Evolutionary conservation across 2,113 vertebrate genomes (phyloP).

Genomic region (Hypanus sabinus): DNA sequence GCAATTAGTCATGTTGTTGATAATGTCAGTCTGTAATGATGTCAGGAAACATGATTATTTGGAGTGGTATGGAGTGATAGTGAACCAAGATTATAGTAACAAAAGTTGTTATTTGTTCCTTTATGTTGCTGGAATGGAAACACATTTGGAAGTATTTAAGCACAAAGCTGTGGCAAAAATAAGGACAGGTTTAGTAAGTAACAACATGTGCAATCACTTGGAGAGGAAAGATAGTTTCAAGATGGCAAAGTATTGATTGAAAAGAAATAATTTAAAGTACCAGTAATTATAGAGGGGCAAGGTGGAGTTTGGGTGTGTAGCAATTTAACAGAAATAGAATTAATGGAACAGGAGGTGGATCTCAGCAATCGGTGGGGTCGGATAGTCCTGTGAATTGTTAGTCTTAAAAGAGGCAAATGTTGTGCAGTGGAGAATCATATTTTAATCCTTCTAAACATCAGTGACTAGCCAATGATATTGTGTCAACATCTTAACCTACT

Average conservation of each 20-base stretch:
- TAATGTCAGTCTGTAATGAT: not conserved
- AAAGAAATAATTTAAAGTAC: not conserved
- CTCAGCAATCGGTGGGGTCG: not conserved
- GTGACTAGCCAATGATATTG: not conserved
- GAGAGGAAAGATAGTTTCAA: not conserved
- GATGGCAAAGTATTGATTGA: not conserved
- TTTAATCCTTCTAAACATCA: not conserved
- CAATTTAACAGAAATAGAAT: not conserved
- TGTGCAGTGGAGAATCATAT: not conserved
- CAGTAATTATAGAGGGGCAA: no score
- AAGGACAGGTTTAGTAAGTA: not conserved
- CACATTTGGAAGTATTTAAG: not conserved
- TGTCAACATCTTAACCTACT: no score
- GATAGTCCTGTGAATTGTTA: not conserved
- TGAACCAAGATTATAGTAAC: not conserved
- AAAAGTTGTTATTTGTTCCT: not conserved
- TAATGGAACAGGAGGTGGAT: not conserved
- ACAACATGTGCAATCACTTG: not conserved
- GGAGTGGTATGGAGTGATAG: not conserved
- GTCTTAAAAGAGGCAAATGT: not conserved
- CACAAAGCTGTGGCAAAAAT: not conserved
- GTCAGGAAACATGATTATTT: not conserved
- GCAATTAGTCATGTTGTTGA: not conserved
- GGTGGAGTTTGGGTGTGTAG: not conserved
- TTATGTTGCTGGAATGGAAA: not conserved